A percentile compares a stretch with the other conserved stretches of the same genome.
Conservation (phyloP, 2,113 vertebrate genomes). For the Melanerpes aurifrons region DNA sequence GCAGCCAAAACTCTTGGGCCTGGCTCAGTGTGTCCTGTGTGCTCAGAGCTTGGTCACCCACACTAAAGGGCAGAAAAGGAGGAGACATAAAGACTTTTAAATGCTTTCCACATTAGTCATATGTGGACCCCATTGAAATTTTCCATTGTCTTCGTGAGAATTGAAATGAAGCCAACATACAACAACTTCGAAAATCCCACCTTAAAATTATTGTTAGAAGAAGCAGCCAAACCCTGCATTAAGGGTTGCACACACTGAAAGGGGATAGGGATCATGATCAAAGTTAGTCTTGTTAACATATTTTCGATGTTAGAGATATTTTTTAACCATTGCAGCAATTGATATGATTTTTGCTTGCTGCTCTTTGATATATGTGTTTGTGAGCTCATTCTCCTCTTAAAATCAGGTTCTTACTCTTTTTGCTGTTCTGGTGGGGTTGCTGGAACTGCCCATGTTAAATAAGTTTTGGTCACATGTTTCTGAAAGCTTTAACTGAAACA, state of each 20-base stretch:
- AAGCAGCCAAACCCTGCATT: constrained; percentile 1
- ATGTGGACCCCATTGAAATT: not conserved
- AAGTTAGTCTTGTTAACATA: not conserved
- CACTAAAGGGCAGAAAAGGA: constrained; percentile 1
- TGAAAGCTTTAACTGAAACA: not conserved
- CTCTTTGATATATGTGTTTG: not conserved
- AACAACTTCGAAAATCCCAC: constrained; percentile 5
- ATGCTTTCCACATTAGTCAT: not conserved
- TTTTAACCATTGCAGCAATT: not conserved
- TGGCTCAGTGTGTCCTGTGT: not conserved
- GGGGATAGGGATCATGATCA: not conserved
- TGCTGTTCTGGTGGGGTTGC: not conserved
- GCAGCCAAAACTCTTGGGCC: constrained; percentile 18
- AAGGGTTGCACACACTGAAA: not conserved
- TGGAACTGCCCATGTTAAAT: not conserved
- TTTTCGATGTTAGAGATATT: not conserved
- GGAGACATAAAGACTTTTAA: not conserved
- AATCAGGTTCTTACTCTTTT: not conserved
- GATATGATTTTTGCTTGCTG: not conserved
- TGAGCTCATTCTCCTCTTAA: not conserved
- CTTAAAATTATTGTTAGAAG: not conserved
- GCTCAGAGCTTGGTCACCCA: not conserved
- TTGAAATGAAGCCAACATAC: not conserved
- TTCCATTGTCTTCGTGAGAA: not conserved
- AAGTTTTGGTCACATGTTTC: not conserved